Conservation (phyloP, 2,797 vertebrate species). For the Pteronotus mesoamericanus region DNA sequence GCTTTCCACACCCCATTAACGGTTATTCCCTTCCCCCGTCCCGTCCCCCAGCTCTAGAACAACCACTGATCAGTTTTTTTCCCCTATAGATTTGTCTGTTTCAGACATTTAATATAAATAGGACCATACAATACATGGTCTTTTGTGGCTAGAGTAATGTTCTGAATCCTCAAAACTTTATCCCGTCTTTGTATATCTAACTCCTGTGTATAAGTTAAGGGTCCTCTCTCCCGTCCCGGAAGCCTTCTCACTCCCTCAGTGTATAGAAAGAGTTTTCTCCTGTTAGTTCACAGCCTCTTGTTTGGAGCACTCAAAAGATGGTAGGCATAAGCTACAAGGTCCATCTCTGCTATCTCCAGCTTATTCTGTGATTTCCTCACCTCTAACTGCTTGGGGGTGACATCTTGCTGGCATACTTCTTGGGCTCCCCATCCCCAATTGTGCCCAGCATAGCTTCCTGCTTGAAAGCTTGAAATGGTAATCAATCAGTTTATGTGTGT, state of each 20-base stretch:
- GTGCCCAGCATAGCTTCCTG: background rate
- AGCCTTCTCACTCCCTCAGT: background rate
- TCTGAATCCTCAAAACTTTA: background rate
- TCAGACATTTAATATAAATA: background rate
- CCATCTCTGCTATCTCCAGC: background rate
- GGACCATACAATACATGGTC: background rate
- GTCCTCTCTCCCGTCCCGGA: background rate
- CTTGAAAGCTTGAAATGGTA: background rate
- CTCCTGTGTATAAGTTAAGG: background rate
- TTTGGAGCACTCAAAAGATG: background rate
- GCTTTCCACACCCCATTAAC: background rate
- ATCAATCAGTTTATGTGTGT: conserved; percentile 1
- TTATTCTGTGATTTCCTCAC: background rate
- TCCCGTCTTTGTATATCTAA: background rate
- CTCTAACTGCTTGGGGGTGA: background rate
- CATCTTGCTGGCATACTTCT: background rate
- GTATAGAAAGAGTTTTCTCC: background rate
- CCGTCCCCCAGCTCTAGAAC: background rate
- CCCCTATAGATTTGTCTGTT: conserved; percentile 1
- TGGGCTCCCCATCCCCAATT: background rate
- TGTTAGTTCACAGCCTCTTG: background rate
- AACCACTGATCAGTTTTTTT: background rate
- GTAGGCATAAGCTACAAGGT: accelerated
- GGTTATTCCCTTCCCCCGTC: too few relatives aligned
- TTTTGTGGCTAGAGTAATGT: background rate